Base-by-base conservation (phyloP, 2,797 vertebrate genomes). In the Pseudocheirus occidentalis region DNA sequence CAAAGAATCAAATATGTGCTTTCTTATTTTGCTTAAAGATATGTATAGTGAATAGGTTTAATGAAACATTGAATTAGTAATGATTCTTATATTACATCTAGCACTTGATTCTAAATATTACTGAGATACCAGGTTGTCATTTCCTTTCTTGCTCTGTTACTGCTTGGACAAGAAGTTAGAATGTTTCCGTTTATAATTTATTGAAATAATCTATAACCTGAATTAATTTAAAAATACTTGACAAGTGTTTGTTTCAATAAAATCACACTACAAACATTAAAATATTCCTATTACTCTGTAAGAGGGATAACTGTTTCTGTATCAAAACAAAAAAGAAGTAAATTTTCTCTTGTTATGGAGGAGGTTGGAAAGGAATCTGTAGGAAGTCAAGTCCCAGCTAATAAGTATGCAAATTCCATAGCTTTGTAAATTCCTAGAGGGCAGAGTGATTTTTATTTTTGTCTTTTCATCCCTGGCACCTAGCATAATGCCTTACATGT, bases 291-390 rank as follows among this genome's bases (percentile, higher is more conserved):
- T 90, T 73, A 90, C 90, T 96, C 89, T 92, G 50, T 95, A 94
- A 91, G 66, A 96, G 94, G 93, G 92, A 96, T 95, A 73, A 92
- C 92, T 97, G 95, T 97, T 95, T 94, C 93, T 98, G 46, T 92
- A 96, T 94, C 93, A 97, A 94, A 95, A 94, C 55, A 34, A 56
- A 91, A 91, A 97, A 28, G 57, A 58, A 28, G 7, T 27, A 58
- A 58, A 9, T 28, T 28, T 58, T 58, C 7, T 55, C 62, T 96
- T 97, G 87, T 94, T 93, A 95, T 94, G 96, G 92, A 66, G 46
- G n/a, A 96, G 92, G 73, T 55, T 95, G 66, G 59, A 10, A 87
- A 66, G 34, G 59, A 66, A 34, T 34, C 46, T 46, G 81, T 40
- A 50, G 40, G 50, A 27, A 89, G n/a, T 40, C 58, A 66, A 16